Percentiles rank a stretch among this genome's conserved stretches.
These are phyloP conservation scores for Tinea semifulvella DNA, from an alignment of 2,888 invertebrate genomes.

Conservation along the genomic window DNA sequence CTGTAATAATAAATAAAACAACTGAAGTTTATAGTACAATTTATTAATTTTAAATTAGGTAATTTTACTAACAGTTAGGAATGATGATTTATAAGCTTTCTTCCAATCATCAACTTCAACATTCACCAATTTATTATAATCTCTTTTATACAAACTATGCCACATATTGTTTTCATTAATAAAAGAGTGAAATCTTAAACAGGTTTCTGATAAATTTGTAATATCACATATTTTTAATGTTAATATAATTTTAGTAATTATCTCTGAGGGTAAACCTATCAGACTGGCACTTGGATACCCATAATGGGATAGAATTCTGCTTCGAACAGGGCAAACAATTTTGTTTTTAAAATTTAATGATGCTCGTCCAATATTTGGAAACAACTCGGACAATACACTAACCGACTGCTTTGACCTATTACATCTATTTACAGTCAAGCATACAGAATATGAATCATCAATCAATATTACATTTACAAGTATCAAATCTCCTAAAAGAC, in stretches of 20 bases:
- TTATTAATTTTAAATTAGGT: no score
- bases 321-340: constrained; percentile 61
- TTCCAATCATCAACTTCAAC: no score
- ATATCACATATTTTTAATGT: constrained; percentile 34
- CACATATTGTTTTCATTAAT: constrained; percentile 39
- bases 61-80: no score
- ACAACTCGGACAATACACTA: constrained; percentile 15
- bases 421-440: constrained; percentile 20
- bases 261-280: constrained; percentile 50
- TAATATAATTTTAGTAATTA: constrained; percentile 38
- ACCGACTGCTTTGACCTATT: neutral
- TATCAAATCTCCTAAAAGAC: constrained; percentile 39
- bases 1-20: no score
- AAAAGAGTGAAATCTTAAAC: constrained; percentile 33
- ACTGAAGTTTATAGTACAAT: no score
- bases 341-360: constrained; percentile 61
- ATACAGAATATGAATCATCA: constrained; percentile 49
- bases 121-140: constrained; percentile 34
- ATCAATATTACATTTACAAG: constrained; percentile 41
- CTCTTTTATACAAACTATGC: constrained; percentile 43
- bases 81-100: no score
- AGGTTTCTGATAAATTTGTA: constrained; percentile 37
- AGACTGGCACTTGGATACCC: constrained; percentile 57
- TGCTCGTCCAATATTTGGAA: constrained; percentile 49
- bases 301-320: constrained; percentile 53